Evolutionary conservation across 2,888 invertebrate genomes (phyloP), one percentile per base, ranked within the genome.

Genomic region (Alentia gelatinosa): DNA sequence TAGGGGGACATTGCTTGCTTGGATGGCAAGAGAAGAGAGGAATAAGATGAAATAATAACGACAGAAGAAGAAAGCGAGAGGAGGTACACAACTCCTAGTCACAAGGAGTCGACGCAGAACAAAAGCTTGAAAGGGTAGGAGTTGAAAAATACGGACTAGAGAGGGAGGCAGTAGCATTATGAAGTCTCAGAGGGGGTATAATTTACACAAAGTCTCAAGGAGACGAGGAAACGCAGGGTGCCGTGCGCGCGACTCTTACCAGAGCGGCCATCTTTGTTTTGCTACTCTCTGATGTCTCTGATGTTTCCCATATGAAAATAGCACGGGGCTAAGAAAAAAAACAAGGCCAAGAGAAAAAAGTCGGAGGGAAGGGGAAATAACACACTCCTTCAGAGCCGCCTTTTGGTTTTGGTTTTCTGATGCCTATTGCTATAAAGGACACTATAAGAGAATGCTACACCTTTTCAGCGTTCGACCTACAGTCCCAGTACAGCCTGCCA

Each of bases 381-480:
- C 79, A 79, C 79, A 79, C 79, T 79, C 37, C 79, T 79, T 79
- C 79, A 23, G 79, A 79, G 79, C 37, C 19, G 79, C 79, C 79
- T n/a, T 79, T 79, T 39, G 79, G 79, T 35, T 39, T 79, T 26
- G 1, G 79, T 79, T 37, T 79, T 79, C 79, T 35, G 37, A 39
- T 79, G 37, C 23, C 37, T 79, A 79, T 23, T 35, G 37, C 3
- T 79, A 79, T 19, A 37, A 79, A 79, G 79, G 39, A 79, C 19
- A 35, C 1, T 79, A 39, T 15, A 39, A 39, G n/a, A 79, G n/a
- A 79, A 79, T 37, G 39, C 79, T 35, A 35, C 39, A 39, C 39
- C 79, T 79, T 79, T 79, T 79, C 79, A 74, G 30, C 74, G 30
- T 33, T 33, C 74, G 74, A 33, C 74, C 74, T 79, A 26, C 39